Evolutionary conservation across 2,797 vertebrate genomes (phyloP).

Genomic region (Potorous gilbertii): DNA sequence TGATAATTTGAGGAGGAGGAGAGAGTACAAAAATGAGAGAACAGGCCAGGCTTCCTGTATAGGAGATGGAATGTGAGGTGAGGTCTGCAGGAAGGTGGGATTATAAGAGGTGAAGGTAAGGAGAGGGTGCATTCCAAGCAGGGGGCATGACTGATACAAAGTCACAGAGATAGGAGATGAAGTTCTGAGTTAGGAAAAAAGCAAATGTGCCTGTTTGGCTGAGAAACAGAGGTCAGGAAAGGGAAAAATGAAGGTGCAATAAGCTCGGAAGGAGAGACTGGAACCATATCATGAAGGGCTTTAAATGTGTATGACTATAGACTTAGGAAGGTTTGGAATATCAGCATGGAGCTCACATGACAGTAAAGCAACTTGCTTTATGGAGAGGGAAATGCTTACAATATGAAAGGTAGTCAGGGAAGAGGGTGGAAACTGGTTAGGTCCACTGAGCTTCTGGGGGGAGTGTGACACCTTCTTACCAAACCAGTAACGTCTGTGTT

Average conservation of each 20-base stretch:
- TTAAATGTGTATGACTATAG: background rate
- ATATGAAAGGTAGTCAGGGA: background rate
- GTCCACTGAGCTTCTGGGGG: background rate
- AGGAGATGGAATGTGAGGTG: background rate
- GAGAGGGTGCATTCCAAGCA: background rate
- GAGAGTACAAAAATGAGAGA: background rate
- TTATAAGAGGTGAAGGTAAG: background rate
- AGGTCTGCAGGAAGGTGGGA: background rate
- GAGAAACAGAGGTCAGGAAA: background rate
- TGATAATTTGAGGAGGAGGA: background rate
- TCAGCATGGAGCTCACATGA: background rate
- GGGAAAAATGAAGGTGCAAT: background rate
- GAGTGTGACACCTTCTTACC: background rate
- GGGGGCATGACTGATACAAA: background rate
- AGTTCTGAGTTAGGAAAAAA: background rate
- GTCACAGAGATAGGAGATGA: background rate
- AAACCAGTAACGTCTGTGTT: background rate
- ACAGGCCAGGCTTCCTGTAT: background rate
- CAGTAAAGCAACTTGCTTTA: background rate
- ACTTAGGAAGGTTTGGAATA: background rate
- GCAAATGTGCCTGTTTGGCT: background rate
- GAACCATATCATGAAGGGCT: background rate
- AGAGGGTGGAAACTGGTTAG: background rate
- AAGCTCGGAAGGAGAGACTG: background rate
- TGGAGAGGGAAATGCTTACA: background rate